Evolutionary conservation across 2,113 vertebrate species (phyloP).

Genomic region (Anhinga anhinga): DNA sequence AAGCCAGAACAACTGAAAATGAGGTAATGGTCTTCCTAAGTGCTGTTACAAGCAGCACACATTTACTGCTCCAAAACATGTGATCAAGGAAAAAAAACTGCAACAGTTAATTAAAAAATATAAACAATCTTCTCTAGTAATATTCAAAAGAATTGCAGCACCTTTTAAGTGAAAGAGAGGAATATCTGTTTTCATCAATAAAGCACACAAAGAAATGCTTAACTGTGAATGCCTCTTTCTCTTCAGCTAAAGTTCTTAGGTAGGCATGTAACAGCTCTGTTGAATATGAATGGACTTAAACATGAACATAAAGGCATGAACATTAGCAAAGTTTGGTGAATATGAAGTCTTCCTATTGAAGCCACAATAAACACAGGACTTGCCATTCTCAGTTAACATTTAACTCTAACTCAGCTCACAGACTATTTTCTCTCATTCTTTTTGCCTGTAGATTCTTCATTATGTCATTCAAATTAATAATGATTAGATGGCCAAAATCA

Average conservation of each 20-base stretch:
- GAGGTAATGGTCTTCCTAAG: neutral
- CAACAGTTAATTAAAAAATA: neutral
- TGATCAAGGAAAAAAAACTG: neutral
- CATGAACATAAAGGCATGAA: neutral
- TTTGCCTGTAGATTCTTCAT: neutral
- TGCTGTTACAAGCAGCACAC: neutral
- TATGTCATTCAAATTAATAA: neutral
- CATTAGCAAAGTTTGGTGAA: neutral
- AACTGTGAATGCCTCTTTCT: neutral
- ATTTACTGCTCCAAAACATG: neutral
- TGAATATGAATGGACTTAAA: neutral
- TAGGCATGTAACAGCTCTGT: neutral
- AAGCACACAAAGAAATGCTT: neutral
- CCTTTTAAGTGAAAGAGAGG: neutral
- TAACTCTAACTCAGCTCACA: neutral
- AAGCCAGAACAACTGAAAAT: constrained; percentile 48
- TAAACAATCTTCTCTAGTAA: neutral
- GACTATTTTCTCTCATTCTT: neutral
- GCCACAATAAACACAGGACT: neutral
- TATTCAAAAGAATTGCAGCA: neutral
- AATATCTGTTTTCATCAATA: neutral
- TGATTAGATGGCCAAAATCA: neutral
- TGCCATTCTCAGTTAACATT: neutral
- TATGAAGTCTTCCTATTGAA: neutral
- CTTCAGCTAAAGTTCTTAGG: neutral